These are phyloP conservation scores for Beris morrisii DNA, from an alignment of 2,888 invertebrate species.

Conservation along the genomic window DNA sequence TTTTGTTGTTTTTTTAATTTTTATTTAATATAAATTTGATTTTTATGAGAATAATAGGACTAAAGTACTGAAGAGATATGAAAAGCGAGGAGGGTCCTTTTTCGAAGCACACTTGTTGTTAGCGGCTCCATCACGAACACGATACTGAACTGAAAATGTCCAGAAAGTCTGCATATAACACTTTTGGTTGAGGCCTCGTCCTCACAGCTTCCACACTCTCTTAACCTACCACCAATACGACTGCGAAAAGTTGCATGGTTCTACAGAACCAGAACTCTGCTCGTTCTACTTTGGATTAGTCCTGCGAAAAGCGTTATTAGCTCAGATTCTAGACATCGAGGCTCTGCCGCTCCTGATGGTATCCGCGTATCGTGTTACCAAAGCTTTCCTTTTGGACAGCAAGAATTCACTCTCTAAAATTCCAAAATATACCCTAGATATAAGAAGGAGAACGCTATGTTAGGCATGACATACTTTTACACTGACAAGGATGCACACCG, in stretches of 20 bases:
- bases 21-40: not conserved
- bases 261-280: not conserved
- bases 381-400: conserved; percentile 11
- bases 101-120: conserved; percentile 39
- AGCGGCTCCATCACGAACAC: conserved; percentile 41
- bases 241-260: conserved; percentile 13
- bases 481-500: conserved; percentile 29
- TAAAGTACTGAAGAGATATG: conserved; percentile 36
- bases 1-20: conserved; percentile 26
- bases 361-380: conserved; percentile 8
- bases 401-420: not conserved
- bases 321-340: conserved; percentile 20
- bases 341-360: conserved; percentile 11
- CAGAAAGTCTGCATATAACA: conserved; percentile 39
- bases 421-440: too few relatives aligned
- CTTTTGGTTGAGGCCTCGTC: conserved; percentile 13
- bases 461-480: conserved; percentile 40
- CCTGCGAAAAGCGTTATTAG: too few relatives aligned
- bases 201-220: conserved; percentile 18
- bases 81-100: conserved; percentile 36
- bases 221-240: conserved; percentile 1
- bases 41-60: conserved; percentile 9
- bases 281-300: too few relatives aligned
- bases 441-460: conserved; percentile 21
- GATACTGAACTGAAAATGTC: conserved; percentile 37